Conservation (phyloP, 2,797 vertebrate species). For the Thaleichthys pacificus region DNA sequence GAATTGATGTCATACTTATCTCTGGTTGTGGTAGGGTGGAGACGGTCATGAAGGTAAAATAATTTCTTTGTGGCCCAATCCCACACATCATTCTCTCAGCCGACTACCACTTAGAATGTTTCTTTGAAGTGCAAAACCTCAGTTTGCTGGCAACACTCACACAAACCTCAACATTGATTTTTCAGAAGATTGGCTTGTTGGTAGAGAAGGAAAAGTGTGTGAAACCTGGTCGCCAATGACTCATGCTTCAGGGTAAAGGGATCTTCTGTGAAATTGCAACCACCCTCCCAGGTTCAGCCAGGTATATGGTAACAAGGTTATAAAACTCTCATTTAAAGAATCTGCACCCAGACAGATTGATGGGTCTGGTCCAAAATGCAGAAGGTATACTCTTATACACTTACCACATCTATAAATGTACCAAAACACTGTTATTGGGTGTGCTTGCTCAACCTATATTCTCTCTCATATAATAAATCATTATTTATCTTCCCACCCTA, state of each 20-base stretch:
- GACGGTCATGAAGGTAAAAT: constrained; percentile 20
- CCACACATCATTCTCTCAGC: constrained; percentile 24
- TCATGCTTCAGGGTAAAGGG: constrained; percentile 2
- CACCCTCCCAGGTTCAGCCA: too few species aligned
- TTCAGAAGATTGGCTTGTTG: constrained; percentile 31
- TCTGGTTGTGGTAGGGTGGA: neutral
- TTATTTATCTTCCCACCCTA: too few species aligned
- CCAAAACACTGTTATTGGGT: too few species aligned
- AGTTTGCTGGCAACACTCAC: constrained; percentile 19
- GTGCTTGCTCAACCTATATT: too few species aligned
- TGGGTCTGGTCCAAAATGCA: too few species aligned
- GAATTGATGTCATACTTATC: constrained; percentile 4
- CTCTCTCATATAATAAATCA: too few species aligned
- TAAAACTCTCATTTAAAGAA: too few species aligned
- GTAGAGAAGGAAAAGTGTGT: constrained; percentile 10
- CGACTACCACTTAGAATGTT: constrained; percentile 35
- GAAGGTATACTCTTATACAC: too few species aligned
- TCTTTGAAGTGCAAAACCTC: constrained; percentile 44
- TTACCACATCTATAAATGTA: too few species aligned
- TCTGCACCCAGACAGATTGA: too few species aligned
- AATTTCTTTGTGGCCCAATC: constrained; percentile 30
- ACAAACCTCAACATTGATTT: constrained; percentile 35
- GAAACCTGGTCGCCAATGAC: constrained; percentile 23
- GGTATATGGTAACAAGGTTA: too few species aligned
- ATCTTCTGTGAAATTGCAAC: neutral